A percentile compares a stretch with the other conserved stretches of the same genome.
phyloP scores from a whole-genome alignment of 2,888 invertebrate species.

The Acanthoscelides obtectus region DNA sequence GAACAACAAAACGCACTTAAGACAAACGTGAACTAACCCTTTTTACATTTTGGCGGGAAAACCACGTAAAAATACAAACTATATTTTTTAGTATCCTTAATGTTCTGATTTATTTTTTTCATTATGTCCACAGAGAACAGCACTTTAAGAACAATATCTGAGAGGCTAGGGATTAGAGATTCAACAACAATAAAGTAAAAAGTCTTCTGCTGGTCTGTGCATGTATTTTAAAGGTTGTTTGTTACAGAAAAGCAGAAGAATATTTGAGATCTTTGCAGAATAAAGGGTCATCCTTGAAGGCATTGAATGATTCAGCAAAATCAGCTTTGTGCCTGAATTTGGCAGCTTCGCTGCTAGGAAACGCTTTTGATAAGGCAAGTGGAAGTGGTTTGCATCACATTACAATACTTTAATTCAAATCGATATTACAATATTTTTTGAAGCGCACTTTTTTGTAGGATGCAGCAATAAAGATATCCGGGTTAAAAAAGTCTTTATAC shows the following conservation, averaged over 20 bases:
- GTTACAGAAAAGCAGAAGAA: slow-evolving; percentile 53
- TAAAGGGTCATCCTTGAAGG: slow-evolving; percentile 41
- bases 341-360: slow-evolving; percentile 51
- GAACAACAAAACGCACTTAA: too few relatives aligned
- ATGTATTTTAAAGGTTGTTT: slow-evolving; percentile 2
- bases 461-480: slow-evolving; percentile 55
- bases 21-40: too few relatives aligned
- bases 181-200: slow-evolving; percentile 23
- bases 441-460: slow-evolving; percentile 44
- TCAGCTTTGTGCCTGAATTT: slow-evolving; percentile 59
- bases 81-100: too few relatives aligned
- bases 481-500: slow-evolving; percentile 54
- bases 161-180: slow-evolving; percentile 24
- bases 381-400: background rate
- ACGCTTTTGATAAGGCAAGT: slow-evolving; percentile 52
- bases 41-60: background rate
- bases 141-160: slow-evolving; percentile 18
- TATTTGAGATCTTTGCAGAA: slow-evolving; percentile 50
- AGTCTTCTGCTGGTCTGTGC: background rate
- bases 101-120: too few relatives aligned
- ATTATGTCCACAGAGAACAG: slow-evolving; percentile 19
- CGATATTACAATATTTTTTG: background rate
- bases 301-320: slow-evolving; percentile 57
- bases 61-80: too few relatives aligned
- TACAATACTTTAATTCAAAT: background rate